A percentile compares a stretch with the other conserved stretches of the same genome.
Evolutionary conservation across 2,797 vertebrate genomes (phyloP).

Genomic region (Toxotes lorentzi): DNA sequence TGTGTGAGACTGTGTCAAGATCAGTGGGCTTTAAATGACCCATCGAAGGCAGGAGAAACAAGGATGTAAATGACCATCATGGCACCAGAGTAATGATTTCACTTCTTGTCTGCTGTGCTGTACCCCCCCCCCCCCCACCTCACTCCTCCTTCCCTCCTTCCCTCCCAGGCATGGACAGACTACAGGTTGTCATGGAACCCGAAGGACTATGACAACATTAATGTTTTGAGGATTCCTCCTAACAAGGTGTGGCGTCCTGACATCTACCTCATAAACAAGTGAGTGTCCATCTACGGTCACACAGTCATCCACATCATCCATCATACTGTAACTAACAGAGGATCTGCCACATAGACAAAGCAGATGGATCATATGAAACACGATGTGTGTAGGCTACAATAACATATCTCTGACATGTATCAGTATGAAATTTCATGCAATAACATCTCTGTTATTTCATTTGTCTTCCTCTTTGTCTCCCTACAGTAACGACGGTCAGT

Average conservation of each 20-base stretch:
- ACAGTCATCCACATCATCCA: neutral
- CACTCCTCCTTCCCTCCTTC: neutral
- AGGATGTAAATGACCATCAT: slow-evolving; percentile 21
- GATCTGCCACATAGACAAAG: neutral
- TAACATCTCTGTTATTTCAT: neutral
- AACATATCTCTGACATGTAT: neutral
- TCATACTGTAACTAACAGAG: neutral
- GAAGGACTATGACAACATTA: slow-evolving; percentile 83
- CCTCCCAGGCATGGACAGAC: slow-evolving; percentile 88
- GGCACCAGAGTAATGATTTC: slow-evolving; percentile 14
- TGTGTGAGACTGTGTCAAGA: slow-evolving; percentile 15
- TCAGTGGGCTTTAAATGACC: slow-evolving; percentile 42
- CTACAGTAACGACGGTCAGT: slow-evolving; percentile 90
- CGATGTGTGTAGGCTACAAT: neutral
- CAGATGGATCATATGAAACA: neutral
- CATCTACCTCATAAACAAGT: slow-evolving; percentile 94
- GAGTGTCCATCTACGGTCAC: slow-evolving; percentile 41
- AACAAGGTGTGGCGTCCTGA: slow-evolving; percentile 92
- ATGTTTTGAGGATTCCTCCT: slow-evolving; percentile 84
- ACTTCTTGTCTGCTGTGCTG: slow-evolving; percentile 12
- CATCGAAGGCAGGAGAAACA: slow-evolving; percentile 28
- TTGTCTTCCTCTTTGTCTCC: slow-evolving; percentile 1
- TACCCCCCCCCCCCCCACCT: neutral
- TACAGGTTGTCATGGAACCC: slow-evolving; percentile 91
- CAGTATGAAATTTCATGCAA: neutral